A percentile compares a stretch with the other conserved stretches of the same genome.
Conservation (phyloP, 2,888 invertebrate genomes). For the Cistogaster globosa region DNA sequence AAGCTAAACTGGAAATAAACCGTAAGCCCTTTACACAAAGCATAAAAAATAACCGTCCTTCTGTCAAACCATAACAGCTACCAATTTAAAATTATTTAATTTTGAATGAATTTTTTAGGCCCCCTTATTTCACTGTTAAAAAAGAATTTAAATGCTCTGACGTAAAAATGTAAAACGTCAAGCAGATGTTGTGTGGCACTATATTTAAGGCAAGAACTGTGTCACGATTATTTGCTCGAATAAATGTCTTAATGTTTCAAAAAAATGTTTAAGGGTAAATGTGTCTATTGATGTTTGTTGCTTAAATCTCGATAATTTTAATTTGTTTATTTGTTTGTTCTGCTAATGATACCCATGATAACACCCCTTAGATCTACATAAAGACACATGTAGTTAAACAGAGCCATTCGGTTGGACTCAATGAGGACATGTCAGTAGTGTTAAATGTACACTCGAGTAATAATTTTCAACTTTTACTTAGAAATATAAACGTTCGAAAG, state of each 20-base stretch:
- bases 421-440: slow-evolving; percentile 49
- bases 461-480: slow-evolving; percentile 37
- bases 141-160: too few relatives aligned
- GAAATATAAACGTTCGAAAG: neutral
- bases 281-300: slow-evolving; percentile 39
- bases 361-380: slow-evolving; percentile 43
- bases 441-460: slow-evolving; percentile 68
- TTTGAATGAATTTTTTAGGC: too few relatives aligned
- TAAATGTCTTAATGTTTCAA: slow-evolving; percentile 19
- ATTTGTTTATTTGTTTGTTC: slow-evolving; percentile 38
- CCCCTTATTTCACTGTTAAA: too few relatives aligned
- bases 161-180: too few relatives aligned
- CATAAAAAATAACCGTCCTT: too few relatives aligned
- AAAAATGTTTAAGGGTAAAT: slow-evolving; percentile 39
- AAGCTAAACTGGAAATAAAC: too few relatives aligned
- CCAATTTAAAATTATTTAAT: too few relatives aligned
- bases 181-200: neutral
- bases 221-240: neutral
- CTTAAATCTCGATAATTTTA: slow-evolving; percentile 41
- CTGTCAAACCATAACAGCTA: too few relatives aligned
- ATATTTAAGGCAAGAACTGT: slow-evolving; percentile 31
- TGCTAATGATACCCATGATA: slow-evolving; percentile 52
- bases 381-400: neutral
- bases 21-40: too few relatives aligned
- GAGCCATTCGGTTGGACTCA: slow-evolving; percentile 23